Evolutionary conservation across 1,140 invertebrate genomes (phyloP).

Genomic region (Drosophila rufa): DNA sequence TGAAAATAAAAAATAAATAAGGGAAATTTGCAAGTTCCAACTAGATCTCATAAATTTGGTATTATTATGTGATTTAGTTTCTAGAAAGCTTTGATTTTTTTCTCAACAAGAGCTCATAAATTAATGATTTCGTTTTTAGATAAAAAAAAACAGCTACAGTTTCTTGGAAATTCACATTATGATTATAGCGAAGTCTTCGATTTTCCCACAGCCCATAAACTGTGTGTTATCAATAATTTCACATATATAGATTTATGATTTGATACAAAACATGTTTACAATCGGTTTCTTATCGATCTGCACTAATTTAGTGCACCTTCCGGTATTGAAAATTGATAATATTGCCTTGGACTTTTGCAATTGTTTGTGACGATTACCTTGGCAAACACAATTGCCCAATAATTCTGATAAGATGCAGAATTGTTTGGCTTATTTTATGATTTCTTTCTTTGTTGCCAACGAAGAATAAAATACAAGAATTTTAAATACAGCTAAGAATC

Average conservation of each 20-base stretch:
- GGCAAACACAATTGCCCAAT: constrained; percentile 4
- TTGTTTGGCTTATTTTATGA: not conserved
- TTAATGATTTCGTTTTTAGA: not conserved
- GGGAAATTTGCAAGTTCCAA: too few relatives aligned
- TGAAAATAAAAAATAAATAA: too few relatives aligned
- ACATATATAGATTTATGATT: constrained; percentile 23
- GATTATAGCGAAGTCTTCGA: not conserved
- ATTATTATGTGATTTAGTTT: too few relatives aligned
- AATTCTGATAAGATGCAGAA: constrained; percentile 8
- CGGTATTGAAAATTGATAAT: constrained; percentile 20
- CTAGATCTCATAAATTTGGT: too few relatives aligned
- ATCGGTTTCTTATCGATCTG: not conserved
- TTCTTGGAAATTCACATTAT: not conserved
- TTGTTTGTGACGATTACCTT: not conserved
- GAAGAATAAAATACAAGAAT: too few relatives aligned
- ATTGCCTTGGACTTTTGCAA: constrained; percentile 1
- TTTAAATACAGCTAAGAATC: not conserved
- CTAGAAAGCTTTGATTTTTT: too few relatives aligned
- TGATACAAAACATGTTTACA: not conserved
- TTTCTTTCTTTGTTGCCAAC: not conserved
- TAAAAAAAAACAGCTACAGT: not conserved
- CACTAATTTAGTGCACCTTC: constrained; percentile 4
- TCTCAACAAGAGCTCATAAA: too few relatives aligned
- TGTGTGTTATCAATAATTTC: not conserved
- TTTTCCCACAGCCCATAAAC: not conserved